phyloP scores from a whole-genome alignment of 2,113 vertebrate genomes.

The Rhadina sibilatrix region DNA sequence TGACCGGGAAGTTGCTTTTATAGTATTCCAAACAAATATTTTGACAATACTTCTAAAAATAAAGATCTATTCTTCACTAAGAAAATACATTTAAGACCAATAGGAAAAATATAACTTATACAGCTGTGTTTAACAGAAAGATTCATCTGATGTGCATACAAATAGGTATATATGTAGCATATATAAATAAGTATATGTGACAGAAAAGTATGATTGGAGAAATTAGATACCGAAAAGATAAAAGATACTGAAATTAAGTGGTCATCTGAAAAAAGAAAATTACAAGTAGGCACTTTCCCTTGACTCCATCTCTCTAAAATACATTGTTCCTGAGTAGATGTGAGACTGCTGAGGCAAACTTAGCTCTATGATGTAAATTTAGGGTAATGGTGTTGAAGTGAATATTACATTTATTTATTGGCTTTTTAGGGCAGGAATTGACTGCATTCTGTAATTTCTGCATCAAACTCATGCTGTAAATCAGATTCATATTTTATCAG shows the following conservation, averaged over 20 bases:
- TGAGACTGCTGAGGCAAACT: not conserved
- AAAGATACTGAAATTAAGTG: not conserved
- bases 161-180: not conserved
- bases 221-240: too few species aligned
- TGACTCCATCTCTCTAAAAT: not conserved
- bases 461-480: not conserved
- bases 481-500: not conserved
- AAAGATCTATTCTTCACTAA: not conserved
- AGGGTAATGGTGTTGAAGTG: not conserved
- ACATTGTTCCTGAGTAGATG: not conserved
- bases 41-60: not conserved
- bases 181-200: not conserved
- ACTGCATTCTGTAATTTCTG: not conserved
- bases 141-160: not conserved
- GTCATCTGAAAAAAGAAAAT: not conserved
- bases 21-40: not conserved
- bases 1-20: not conserved
- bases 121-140: not conserved
- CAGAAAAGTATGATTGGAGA: not conserved
- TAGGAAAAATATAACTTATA: not conserved
- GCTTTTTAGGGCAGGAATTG: not conserved
- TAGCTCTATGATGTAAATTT: not conserved
- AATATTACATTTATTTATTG: not conserved
- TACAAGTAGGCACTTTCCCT: not conserved
- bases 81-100: not conserved